Base-by-base conservation (phyloP, 1,140 invertebrate species). In the Spodoptera frugiperda region DNA sequence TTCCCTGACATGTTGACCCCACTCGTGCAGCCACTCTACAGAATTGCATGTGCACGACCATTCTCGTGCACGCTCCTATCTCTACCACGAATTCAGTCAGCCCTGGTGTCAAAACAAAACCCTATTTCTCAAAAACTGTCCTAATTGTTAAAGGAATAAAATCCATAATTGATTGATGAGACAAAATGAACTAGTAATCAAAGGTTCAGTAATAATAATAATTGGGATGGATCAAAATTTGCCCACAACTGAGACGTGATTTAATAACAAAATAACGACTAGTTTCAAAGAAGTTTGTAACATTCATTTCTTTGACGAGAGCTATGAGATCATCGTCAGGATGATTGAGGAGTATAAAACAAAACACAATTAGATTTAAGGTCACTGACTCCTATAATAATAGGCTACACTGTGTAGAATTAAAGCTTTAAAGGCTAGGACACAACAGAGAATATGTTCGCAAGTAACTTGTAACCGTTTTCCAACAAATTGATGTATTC, bases 1-100 rank as follows among this genome's bases (percentile, higher is more conserved):
- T 65, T 65, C 49, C 61, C 61, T 67, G 63, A 67, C 63, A 67
- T 30, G 44, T n/a, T 25, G 63, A 67, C 63, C 63, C 63, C 11
- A 49, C 63, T 67, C 63, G 63, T 67, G 63, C 8, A 12, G 25
- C 9, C 44, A 49, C 63, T 44, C 19, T 65, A 48, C 25, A 48
- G 25, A 67, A 67, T 67, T 67, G 63, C 44, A 21, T 21, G 39
- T 2, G 17, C 63, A 67, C 63, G 63, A 67, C 15, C 25, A 17
- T 72, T 17, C 30, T 71, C 68, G 51, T 72, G 68, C 53, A 14
- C 33, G 15, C 15, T 33, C 33, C 17, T 44, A 33, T 44, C 10
- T 33, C 59, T 15, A 63, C 59, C 59, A 44, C 33, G 59, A 55
- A 57, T 57, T 21, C 15, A 57, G 54, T 21, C 15, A 57, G 54